Conservation (phyloP, 2,888 invertebrate species). For the Leptarthrus brevirostris region DNA sequence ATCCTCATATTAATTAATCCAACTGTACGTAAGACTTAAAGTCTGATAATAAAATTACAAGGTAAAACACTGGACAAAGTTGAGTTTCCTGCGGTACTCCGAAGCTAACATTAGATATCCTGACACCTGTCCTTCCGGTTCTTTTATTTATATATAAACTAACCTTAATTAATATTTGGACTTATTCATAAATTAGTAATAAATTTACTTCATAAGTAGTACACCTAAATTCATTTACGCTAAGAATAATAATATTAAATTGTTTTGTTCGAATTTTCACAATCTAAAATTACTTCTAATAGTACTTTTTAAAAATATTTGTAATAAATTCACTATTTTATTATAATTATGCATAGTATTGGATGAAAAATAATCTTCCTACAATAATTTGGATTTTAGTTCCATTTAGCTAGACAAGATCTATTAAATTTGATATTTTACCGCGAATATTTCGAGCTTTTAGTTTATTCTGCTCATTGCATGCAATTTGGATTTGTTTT, state of each 20-base stretch:
- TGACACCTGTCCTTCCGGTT: background rate
- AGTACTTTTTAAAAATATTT: conserved; percentile 32
- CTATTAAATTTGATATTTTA: background rate
- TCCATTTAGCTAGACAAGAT: conserved; percentile 28
- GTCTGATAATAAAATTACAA: conserved; percentile 33
- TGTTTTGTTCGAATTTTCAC: background rate
- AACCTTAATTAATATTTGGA: conserved; percentile 27
- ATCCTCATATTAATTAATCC: conserved; percentile 28
- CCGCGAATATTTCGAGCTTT: background rate
- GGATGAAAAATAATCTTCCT: conserved; percentile 27
- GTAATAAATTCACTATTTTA: conserved; percentile 26
- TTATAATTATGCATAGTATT: conserved; percentile 38
- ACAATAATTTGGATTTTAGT: conserved; percentile 16
- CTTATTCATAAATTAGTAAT: conserved; percentile 33
- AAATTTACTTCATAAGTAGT: conserved; percentile 33
- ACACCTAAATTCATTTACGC: conserved; percentile 42
- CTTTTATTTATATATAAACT: conserved; percentile 16
- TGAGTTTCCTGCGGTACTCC: conserved; percentile 10
- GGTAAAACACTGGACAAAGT: conserved; percentile 44
- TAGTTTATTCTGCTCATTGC: background rate
- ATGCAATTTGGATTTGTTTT: background rate
- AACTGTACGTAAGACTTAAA: conserved; percentile 37
- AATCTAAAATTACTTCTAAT: background rate
- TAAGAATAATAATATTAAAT: conserved; percentile 17
- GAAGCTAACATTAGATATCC: background rate